A percentile compares a stretch with the other conserved stretches of the same genome.
Conservation (phyloP, 1,140 invertebrate species). For the Trachelipus rathkii region DNA sequence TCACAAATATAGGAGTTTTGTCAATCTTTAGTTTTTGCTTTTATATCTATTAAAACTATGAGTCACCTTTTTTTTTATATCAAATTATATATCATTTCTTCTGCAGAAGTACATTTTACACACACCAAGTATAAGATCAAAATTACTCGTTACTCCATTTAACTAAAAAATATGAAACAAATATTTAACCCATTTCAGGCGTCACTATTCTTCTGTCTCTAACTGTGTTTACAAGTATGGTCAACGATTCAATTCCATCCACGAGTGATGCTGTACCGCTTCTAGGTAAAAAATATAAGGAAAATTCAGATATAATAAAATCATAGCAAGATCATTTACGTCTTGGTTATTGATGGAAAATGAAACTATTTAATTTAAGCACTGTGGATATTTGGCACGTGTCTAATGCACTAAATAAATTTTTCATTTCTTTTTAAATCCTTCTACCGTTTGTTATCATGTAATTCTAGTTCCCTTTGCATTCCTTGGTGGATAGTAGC, state of each 20-base stretch:
- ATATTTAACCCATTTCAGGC: constrained; percentile 54
- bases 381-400: constrained; percentile 9
- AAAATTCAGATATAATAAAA: background rate
- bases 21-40: background rate
- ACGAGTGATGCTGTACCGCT: constrained; percentile 76
- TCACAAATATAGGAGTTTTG: background rate
- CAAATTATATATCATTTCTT: background rate
- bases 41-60: background rate
- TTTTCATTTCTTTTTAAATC: constrained; percentile 11
- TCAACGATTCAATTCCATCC: constrained; percentile 73
- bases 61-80: background rate
- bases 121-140: background rate
- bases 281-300: constrained; percentile 59
- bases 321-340: constrained; percentile 1
- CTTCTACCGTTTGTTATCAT: constrained; percentile 8
- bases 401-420: constrained; percentile 13
- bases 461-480: constrained; percentile 4
- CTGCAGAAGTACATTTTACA: background rate
- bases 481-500: constrained; percentile 11
- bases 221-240: constrained; percentile 79
- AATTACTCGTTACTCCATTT: background rate
- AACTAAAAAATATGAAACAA: constrained; percentile 2
- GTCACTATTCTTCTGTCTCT: constrained; percentile 80
- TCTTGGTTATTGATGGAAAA: constrained; percentile 13
- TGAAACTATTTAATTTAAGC: constrained; percentile 13